A percentile compares a stretch with the other conserved stretches of the same genome.
These are phyloP conservation scores for Orthosia gracilis DNA, from an alignment of 2,888 invertebrate genomes.

Conservation along the genomic window DNA sequence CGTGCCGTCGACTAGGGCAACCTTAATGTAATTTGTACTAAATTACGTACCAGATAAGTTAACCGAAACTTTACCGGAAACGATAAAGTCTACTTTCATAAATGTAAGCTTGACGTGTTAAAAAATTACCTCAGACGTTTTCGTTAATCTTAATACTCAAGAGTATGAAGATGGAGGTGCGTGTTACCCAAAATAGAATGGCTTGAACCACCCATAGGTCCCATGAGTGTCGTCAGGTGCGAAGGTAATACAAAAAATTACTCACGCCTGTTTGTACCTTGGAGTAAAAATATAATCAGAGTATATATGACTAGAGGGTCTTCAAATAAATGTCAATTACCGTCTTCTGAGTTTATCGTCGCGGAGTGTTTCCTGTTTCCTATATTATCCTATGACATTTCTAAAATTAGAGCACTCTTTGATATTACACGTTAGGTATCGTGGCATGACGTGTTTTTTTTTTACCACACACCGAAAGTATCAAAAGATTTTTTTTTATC, in stretches of 20 bases:
- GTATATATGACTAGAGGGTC: conserved; percentile 3
- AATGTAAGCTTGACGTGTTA: conserved; percentile 4
- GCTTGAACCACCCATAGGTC: conserved; percentile 34
- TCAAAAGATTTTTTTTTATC: too few species aligned
- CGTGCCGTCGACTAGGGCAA: too few species aligned
- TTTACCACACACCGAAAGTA: too few species aligned
- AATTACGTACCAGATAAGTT: background rate
- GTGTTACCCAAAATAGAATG: conserved; percentile 29
- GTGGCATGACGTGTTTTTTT: too few species aligned
- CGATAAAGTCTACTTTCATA: background rate
- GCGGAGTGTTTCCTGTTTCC: background rate
- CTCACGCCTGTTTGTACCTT: background rate
- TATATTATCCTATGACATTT: background rate
- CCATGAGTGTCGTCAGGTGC: conserved; percentile 42
- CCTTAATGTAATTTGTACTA: background rate
- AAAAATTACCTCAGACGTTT: conserved; percentile 28
- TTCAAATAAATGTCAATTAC: conserved; percentile 23
- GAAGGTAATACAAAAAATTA: conserved; percentile 28
- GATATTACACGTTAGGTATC: background rate
- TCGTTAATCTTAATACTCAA: conserved; percentile 42
- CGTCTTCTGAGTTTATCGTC: background rate
- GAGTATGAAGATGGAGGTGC: conserved; percentile 32
- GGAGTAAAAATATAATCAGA: conserved; percentile 8
- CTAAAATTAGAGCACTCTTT: background rate
- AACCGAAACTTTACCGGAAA: background rate